Base-by-base conservation (phyloP, 2,797 vertebrate genomes). In the Pachyuromys duprasi region DNA sequence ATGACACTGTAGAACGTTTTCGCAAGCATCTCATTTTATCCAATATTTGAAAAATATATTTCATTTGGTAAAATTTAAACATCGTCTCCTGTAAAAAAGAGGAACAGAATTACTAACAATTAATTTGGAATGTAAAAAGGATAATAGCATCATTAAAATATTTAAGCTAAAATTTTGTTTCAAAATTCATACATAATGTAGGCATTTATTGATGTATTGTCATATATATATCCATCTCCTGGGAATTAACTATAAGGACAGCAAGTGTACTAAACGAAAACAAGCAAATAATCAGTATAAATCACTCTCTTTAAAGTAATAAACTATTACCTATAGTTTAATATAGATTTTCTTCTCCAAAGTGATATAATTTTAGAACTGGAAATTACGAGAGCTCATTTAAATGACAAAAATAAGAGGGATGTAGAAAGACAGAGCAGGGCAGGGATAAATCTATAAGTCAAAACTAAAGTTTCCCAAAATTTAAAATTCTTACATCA, bases 11-110 rank as follows among this genome's bases (percentile, higher is more conserved):
- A 95, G 99, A 99, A 97, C 99, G 99, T 98, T 99, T 99, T 98
- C 99, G 98, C 98, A 99, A 98, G 98, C 99, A 99, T 99, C 99
- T 99, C 99, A 99, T 99, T 99, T 99, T 99, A 99, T 99, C 99
- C 97, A 99, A 97, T 98, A 99, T 98, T 99, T 99, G 98, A 98
- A 97, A 99, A 97, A 98, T 95, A 96, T 98, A 97, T 98, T 99
- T 99, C 98, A 99, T 97, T 97, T 97, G 98, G 98, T 98, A 84
- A 97, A 97, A 95, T 94, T 70, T 97, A 98, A 95, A 96, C 95
- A 98, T 96, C 95, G 98, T 98, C 97, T 99, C 98, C 98, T 98
- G 80, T 53, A 70, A 76, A 96, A 96, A 81, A 98, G 89, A 97
- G 75, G 39, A 3, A 98, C 0, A 90, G 5, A 49, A 36, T 98